Conservation (phyloP, 2,888 invertebrate species). For the Cistogaster globosa region DNA sequence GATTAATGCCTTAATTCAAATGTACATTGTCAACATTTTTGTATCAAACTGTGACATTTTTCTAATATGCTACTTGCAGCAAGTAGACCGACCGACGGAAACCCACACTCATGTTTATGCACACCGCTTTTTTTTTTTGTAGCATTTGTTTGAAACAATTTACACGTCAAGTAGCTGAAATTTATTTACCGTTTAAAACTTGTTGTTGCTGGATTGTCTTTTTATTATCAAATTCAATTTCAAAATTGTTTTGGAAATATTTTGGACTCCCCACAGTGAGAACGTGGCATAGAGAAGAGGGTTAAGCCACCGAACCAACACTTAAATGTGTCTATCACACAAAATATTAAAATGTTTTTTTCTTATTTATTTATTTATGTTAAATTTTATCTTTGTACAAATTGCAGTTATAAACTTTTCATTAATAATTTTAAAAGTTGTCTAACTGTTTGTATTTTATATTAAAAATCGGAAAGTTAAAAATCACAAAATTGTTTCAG, state of each 20-base stretch:
- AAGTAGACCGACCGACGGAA: slow-evolving; percentile 43
- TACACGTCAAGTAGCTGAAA: slow-evolving; percentile 28
- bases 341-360: too few species aligned
- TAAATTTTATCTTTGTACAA: too few species aligned
- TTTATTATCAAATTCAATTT: slow-evolving; percentile 24
- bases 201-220: slow-evolving; percentile 30
- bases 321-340: background rate
- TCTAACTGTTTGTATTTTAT: too few species aligned
- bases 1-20: slow-evolving; percentile 42
- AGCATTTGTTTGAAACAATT: slow-evolving; percentile 9
- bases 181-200: slow-evolving; percentile 23
- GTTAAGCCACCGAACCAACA: slow-evolving; percentile 10
- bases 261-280: slow-evolving; percentile 55
- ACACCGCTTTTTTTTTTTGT: background rate
- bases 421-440: too few species aligned
- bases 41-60: slow-evolving; percentile 60
- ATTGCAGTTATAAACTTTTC: too few species aligned
- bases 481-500: too few species aligned
- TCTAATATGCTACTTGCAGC: slow-evolving; percentile 21
- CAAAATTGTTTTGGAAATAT: slow-evolving; percentile 50
- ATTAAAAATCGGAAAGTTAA: too few species aligned
- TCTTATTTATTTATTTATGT: too few species aligned
- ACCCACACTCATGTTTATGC: slow-evolving; percentile 45
- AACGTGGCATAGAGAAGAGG: slow-evolving; percentile 58
- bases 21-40: slow-evolving; percentile 50